phyloP scores from a whole-genome alignment of 2,113 vertebrate species.

The Chaetops frenatus region DNA sequence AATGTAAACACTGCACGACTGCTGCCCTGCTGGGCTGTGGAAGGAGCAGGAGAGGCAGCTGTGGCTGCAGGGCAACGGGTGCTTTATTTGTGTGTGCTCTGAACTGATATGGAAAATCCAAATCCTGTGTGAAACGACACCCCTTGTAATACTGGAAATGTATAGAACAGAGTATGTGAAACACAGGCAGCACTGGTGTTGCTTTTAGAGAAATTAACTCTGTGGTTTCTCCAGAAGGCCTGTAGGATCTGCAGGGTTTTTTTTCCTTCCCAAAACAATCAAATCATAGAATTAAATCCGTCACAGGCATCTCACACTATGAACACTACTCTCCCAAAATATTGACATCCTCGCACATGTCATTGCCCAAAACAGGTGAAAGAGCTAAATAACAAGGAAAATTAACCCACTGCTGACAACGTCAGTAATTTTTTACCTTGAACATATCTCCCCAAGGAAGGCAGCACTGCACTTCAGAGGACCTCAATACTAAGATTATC shows the following conservation, averaged over 20 bases:
- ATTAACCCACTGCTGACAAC: background rate
- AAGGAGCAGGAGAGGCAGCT: background rate
- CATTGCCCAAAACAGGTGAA: background rate
- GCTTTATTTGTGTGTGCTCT: background rate
- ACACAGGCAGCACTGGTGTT: background rate
- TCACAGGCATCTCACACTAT: background rate
- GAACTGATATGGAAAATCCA: background rate
- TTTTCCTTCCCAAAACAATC: background rate
- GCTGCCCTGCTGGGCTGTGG: background rate
- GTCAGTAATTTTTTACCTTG: background rate
- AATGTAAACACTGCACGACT: background rate
- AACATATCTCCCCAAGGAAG: background rate
- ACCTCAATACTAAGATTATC: background rate
- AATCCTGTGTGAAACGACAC: background rate
- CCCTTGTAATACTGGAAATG: background rate
- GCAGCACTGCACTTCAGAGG: background rate
- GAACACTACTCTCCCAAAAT: background rate
- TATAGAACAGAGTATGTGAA: background rate
- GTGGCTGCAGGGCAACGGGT: background rate
- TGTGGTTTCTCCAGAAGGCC: background rate
- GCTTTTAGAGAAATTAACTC: background rate
- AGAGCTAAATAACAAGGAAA: background rate
- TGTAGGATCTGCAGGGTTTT: background rate
- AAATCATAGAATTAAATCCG: background rate
- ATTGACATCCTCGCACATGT: background rate